Base-by-base conservation (phyloP, 2,113 vertebrate genomes). In the Embiotoca jacksoni region DNA sequence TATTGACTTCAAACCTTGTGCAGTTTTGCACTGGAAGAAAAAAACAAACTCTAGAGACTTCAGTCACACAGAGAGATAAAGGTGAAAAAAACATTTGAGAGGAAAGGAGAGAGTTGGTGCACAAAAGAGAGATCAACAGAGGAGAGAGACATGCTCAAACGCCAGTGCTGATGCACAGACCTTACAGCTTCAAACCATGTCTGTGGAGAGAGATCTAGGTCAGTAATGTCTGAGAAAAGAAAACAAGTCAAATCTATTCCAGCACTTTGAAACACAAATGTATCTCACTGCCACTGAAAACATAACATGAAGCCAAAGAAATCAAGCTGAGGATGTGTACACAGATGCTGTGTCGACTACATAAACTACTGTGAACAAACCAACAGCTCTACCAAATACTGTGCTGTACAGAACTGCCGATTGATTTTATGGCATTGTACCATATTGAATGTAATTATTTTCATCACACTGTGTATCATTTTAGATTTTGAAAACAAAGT, bases 141-240 rank as follows among this genome's bases (percentile, higher is more conserved):
- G 37, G 30, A 66, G 44, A 36, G 1, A 30, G 63, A 58, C 15
- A 1, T 5, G 65, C 46, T 81, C 33, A 35, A 77, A 67, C 73
- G 30, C 3, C 0, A 78, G 32, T 2, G 72, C 64, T 46, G 65
- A 44, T 35, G 46, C 61, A 49, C 61, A 3, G 15, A 66, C 71
- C 37, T 49, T 53, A 39, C 13, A 53, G 57, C 72, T 64, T 75
- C 46, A 67, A 36, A 70, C 62, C 60, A 14, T 10, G 16, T 62
- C 35, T 64, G 13, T 70, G 47, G 52, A 55, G 39, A 35, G 33
- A 62, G 41, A 81, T 83, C 37, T 66, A 79, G 75, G 75, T 75
- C 80, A 70, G 44, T n/a, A 49, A 23, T 46, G 35, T 33, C 41
- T 57, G 3, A 4, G 0, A 30, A n/a, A 49, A 31, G 30, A 44